Conservation (phyloP, 2,113 vertebrate species). For the Scolopax mira region DNA sequence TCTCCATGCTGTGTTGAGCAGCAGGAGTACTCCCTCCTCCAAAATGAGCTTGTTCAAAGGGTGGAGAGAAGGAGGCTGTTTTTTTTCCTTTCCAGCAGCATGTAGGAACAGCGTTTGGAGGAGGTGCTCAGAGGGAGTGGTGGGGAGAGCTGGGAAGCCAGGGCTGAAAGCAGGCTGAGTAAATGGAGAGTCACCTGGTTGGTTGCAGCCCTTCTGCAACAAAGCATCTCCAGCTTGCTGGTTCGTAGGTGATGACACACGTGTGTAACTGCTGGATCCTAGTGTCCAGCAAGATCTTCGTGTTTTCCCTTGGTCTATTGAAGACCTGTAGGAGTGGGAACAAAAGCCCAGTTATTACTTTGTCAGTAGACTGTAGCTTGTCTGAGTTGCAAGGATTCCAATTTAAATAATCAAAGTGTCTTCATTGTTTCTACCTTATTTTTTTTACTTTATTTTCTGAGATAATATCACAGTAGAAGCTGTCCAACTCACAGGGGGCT, state of each 20-base stretch:
- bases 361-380: background rate
- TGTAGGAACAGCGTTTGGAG: slow-evolving; percentile 49
- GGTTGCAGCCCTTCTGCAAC: background rate
- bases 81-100: background rate
- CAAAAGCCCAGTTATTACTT: background rate
- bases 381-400: background rate
- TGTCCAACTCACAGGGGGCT: background rate
- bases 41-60: background rate
- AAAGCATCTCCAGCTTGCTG: background rate
- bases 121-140: slow-evolving; percentile 50
- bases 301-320: background rate
- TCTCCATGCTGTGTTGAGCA: background rate
- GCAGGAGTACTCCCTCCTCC: background rate
- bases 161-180: slow-evolving; percentile 26
- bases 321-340: background rate
- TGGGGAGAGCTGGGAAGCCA: background rate
- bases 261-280: background rate
- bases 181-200: slow-evolving; percentile 30
- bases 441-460: background rate
- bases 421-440: background rate
- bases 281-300: background rate
- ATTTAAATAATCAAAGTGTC: background rate
- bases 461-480: background rate
- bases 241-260: background rate
- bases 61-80: background rate